Base-by-base conservation (phyloP, 2,113 vertebrate species). In the Malurus cyaneus region DNA sequence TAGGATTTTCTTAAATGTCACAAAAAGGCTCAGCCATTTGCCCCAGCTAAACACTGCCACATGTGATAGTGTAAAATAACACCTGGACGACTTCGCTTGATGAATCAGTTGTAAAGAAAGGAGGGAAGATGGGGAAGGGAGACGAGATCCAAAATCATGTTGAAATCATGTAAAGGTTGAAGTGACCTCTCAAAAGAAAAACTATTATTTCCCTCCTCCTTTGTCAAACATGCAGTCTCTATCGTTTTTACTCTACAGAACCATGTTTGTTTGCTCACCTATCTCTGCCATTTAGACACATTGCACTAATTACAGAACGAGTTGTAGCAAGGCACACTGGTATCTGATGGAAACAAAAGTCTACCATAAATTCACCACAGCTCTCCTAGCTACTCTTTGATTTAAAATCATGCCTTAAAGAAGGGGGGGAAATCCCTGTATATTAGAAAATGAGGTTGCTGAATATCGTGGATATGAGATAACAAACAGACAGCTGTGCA, bases 381-480 rank as follows among this genome's bases (percentile, higher is more conserved):
- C 6, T 91, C 53, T 81, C 21, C 7, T 26, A 70, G 13, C 18
- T 88, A 62, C 26, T 66, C 3, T 11, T 50, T 87, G 41, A 78
- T 78, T 83, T 83, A 77, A 93, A 92, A 72, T 25, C 46, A 21
- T 42, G 42, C 7, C 72, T 79, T 78, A 64, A 84, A 85, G 46
- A 69, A 46, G 9, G 5, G 2, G 6, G 1, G 0, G 5, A 11
- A 31, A 0, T 0, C 3, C 18, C 24, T 46, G 8, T 29, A 14
- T 78, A 39, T 84, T 86, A 52, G 23, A 78, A 90, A 91, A 65
- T 25, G 5, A 66, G 9, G 4, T 42, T 80, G 26, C 23, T 3
- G 0, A 83, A 28, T 62, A 80, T 54, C 50, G 42, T 66, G 62
- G 46, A 85, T 11, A 81, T 57, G 50, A 88, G 31, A 34, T 46